Conservation (phyloP, 2,113 vertebrate genomes). For the Xenopus laevis region DNA sequence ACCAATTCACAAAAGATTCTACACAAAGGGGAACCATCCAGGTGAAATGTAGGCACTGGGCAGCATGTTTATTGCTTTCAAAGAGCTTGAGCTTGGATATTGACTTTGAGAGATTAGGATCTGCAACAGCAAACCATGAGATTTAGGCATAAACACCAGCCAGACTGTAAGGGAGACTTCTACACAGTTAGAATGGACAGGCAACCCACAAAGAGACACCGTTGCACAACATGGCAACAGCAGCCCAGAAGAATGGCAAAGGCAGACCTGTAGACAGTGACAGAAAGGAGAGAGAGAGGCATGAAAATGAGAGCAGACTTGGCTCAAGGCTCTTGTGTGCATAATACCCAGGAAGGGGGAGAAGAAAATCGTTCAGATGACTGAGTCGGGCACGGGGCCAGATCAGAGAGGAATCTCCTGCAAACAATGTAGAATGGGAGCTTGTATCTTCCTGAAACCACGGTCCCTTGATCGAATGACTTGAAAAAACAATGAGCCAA, state of each 20-base stretch:
- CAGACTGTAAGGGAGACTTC: background rate
- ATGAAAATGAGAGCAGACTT: slow-evolving; percentile 1
- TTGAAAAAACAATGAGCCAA: background rate
- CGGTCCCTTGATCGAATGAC: slow-evolving; percentile 4
- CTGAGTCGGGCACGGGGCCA: slow-evolving; percentile 16
- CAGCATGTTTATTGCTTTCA: too few species aligned
- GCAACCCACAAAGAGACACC: background rate
- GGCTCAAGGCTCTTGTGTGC: background rate
- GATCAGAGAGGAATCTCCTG: slow-evolving; percentile 28
- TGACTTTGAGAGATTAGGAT: background rate
- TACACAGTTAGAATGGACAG: background rate
- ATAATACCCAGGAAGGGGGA: slow-evolving; percentile 16
- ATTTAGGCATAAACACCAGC: background rate
- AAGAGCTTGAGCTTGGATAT: too few species aligned
- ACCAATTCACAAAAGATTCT: too few species aligned
- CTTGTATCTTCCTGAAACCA: slow-evolving; percentile 13
- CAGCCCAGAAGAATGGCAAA: background rate
- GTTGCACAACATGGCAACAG: background rate
- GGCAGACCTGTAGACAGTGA: background rate
- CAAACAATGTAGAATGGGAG: slow-evolving; percentile 39
- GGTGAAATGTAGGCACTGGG: too few species aligned
- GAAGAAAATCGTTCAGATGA: slow-evolving; percentile 8
- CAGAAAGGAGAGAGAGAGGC: background rate
- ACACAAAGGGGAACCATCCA: too few species aligned
- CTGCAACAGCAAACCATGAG: background rate